These are phyloP conservation scores for Bradysia coprophila DNA, from an alignment of 1,140 invertebrate genomes.

Conservation along the genomic window DNA sequence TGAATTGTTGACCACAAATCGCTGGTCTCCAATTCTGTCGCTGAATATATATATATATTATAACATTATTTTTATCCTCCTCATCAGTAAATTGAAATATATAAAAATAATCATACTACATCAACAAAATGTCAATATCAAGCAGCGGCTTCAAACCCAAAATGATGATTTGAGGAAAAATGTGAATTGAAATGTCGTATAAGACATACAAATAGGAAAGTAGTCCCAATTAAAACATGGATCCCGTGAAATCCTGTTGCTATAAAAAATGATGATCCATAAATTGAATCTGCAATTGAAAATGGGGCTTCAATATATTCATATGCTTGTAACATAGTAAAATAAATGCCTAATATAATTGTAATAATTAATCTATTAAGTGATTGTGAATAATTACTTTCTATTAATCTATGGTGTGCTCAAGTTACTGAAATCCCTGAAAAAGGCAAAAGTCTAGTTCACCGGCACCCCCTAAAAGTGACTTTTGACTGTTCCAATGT, in stretches of 20 bases:
- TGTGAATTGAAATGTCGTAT: conserved; percentile 29
- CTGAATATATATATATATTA: background rate
- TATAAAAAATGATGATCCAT: conserved; percentile 45
- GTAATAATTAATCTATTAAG: conserved; percentile 29
- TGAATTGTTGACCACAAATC: too few relatives aligned
- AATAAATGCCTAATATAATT: conserved; percentile 31
- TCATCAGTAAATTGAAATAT: conserved; percentile 31
- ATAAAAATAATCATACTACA: conserved; percentile 51
- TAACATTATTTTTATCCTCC: background rate
- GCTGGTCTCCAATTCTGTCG: too few relatives aligned
- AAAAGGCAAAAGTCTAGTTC: too few relatives aligned
- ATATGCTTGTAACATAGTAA: conserved; percentile 26
- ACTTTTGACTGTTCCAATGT: too few relatives aligned
- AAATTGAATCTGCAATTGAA: conserved; percentile 39
- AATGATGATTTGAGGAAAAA: conserved; percentile 39
- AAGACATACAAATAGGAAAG: conserved; percentile 34
- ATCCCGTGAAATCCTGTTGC: conserved; percentile 51
- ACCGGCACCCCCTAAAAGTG: too few relatives aligned
- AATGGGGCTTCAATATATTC: conserved; percentile 35
- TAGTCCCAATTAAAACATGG: conserved; percentile 44
- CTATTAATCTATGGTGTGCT: conserved; percentile 32
- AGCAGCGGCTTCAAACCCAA: conserved; percentile 45
- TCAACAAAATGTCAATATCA: conserved; percentile 63
- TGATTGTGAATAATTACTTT: conserved; percentile 26
- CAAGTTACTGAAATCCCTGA: conserved; percentile 35